Conservation (phyloP, 2,113 vertebrate species). For the Psettodes erumei region DNA sequence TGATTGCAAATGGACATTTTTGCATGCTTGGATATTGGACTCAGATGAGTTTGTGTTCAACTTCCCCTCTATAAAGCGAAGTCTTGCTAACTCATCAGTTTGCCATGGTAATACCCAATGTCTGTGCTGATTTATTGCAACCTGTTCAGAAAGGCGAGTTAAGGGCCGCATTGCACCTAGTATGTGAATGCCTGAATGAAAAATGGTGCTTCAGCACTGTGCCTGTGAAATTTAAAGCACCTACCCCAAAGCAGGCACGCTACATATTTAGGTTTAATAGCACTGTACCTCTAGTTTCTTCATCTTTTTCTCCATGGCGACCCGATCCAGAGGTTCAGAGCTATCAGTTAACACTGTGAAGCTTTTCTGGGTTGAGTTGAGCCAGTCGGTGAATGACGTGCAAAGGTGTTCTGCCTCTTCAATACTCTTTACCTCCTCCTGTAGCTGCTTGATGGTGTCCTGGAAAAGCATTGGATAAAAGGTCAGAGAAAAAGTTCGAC, state of each 20-base stretch:
- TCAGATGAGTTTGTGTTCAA: conserved; percentile 40
- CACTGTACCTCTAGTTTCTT: conserved; percentile 90
- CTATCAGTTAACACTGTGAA: conserved; percentile 84
- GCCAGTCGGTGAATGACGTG: conserved; percentile 89
- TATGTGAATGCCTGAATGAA: conserved; percentile 9
- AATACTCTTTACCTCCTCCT: conserved; percentile 91
- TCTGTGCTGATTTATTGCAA: conserved; percentile 48
- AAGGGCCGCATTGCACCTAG: not conserved
- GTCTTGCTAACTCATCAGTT: conserved; percentile 49
- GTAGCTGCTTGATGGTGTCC: conserved; percentile 93
- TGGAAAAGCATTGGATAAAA: conserved; percentile 60
- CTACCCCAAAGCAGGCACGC: not conserved
- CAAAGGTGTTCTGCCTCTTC: conserved; percentile 90
- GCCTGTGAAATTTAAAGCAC: conserved; percentile 2
- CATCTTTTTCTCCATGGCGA: conserved; percentile 89
- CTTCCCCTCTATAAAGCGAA: conserved; percentile 23
- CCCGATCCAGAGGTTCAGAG: conserved; percentile 85
- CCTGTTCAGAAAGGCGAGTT: conserved; percentile 19
- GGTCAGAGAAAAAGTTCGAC: not conserved
- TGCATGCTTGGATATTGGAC: conserved; percentile 43
- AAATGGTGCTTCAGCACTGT: not conserved
- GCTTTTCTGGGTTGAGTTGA: conserved; percentile 85
- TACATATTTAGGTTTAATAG: not conserved
- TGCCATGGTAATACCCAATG: conserved; percentile 8
- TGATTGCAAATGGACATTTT: conserved; percentile 47